A percentile compares a stretch with the other conserved stretches of the same genome.
Evolutionary conservation across 2,888 invertebrate species (phyloP).

Genomic region (Tricholauxania praeusta): DNA sequence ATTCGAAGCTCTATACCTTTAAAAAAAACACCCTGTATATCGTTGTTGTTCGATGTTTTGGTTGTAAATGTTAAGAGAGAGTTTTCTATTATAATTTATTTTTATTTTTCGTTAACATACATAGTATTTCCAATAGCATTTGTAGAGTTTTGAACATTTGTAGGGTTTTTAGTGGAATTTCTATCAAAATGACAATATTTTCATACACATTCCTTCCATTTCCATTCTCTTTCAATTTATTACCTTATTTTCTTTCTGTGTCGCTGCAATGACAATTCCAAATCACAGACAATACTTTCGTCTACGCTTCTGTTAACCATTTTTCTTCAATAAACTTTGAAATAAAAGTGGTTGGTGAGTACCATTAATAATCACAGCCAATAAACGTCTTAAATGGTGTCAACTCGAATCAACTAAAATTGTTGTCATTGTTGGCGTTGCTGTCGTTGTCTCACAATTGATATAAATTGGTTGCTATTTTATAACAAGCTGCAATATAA

Average conservation of each 20-base stretch:
- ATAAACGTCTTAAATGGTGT: constrained; percentile 34
- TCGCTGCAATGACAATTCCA: not conserved
- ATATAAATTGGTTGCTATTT: constrained; percentile 32
- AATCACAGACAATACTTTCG: constrained; percentile 14
- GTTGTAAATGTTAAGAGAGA: too few relatives aligned
- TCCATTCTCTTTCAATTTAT: not conserved
- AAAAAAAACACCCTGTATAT: too few relatives aligned
- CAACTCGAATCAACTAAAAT: constrained; percentile 28
- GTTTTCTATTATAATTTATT: too few relatives aligned
- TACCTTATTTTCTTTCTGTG: not conserved
- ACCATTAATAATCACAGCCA: constrained; percentile 4
- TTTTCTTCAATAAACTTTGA: not conserved
- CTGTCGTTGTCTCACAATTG: constrained; percentile 24
- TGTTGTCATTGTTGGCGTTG: not conserved
- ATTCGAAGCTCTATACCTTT: too few relatives aligned
- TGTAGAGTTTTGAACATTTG: not conserved
- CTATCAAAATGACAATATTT: not conserved
- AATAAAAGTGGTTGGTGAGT: not conserved
- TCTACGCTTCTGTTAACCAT: not conserved
- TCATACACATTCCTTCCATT: too few relatives aligned
- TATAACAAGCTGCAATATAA: too few relatives aligned
- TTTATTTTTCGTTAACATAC: not conserved
- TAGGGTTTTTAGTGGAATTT: not conserved
- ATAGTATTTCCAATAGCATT: not conserved
- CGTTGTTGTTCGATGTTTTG: too few relatives aligned